Evolutionary conservation across 1,140 invertebrate genomes (phyloP).

Genomic region (Heterodera carotae): DNA sequence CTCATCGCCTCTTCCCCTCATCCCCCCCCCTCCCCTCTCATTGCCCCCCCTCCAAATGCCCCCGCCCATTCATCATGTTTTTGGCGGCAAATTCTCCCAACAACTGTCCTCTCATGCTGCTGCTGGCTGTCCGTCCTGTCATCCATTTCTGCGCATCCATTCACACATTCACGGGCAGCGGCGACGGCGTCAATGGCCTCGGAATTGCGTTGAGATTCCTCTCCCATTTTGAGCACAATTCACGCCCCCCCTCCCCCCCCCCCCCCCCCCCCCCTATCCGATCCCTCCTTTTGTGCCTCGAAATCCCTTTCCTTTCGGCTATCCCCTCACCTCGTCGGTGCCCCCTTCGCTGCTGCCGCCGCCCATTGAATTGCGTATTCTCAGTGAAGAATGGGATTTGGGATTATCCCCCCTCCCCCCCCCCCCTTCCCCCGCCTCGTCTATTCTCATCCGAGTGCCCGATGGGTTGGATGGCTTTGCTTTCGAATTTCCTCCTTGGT

Average conservation of each 20-base stretch:
- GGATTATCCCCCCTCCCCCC: neutral
- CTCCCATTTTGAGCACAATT: neutral
- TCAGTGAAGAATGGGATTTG: neutral
- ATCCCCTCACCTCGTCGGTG: neutral
- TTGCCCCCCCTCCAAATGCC: neutral
- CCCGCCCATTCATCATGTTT: neutral
- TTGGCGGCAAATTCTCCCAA: neutral
- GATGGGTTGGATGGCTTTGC: neutral
- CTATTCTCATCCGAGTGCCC: neutral
- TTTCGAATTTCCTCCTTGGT: neutral
- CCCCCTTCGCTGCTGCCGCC: neutral
- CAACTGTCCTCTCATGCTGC: neutral
- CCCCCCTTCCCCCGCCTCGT: neutral
- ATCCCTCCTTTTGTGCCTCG: neutral
- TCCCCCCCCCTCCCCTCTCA: neutral
- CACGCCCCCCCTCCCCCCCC: neutral
- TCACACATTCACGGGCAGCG: no score
- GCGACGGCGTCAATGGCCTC: no score
- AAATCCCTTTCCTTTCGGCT: neutral
- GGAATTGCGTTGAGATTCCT: neutral
- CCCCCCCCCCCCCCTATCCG: neutral
- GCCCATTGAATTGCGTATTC: constrained; percentile 1
- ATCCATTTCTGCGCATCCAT: no score
- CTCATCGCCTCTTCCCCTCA: neutral
- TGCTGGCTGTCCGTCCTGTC: no score